These are phyloP conservation scores for Anthopleura sola DNA, from an alignment of 64 coral and sea anemone genomes.

Conservation along the genomic window DNA sequence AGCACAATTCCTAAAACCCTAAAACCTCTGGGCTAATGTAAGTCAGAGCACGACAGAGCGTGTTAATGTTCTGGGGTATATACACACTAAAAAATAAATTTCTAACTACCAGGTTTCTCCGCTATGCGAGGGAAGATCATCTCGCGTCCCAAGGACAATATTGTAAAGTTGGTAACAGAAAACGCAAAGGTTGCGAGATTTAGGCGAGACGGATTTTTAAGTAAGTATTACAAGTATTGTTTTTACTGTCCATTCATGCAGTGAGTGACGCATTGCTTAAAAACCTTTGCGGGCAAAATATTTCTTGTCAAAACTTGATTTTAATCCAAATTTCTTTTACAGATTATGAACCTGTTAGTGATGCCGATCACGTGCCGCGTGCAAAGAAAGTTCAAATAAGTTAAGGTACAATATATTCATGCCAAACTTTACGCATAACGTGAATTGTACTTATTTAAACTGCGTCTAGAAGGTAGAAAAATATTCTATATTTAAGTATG, in stretches of 20 bases:
- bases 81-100: not conserved
- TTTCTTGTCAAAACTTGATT: no score
- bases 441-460: no score
- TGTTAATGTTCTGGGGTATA: not conserved
- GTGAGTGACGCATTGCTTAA: no score
- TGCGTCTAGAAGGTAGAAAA: not conserved
- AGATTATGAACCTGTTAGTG: not conserved
- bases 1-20: no score
- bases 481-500: no score
- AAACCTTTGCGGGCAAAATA: no score
- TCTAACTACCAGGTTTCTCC: not conserved
- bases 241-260: no score
- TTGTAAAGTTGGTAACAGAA: not conserved
- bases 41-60: no score
- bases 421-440: no score
- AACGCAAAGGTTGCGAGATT: not conserved
- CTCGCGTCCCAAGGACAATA: not conserved
- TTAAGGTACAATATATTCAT: not conserved
- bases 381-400: not conserved
- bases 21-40: no score
- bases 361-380: not conserved
- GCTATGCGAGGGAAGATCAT: not conserved
- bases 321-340: not conserved
- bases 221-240: not conserved
- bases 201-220: not conserved